Evolutionary conservation across 2,888 invertebrate species (phyloP), one percentile per base, ranked within the genome.

Genomic region (Rapana venosa): DNA sequence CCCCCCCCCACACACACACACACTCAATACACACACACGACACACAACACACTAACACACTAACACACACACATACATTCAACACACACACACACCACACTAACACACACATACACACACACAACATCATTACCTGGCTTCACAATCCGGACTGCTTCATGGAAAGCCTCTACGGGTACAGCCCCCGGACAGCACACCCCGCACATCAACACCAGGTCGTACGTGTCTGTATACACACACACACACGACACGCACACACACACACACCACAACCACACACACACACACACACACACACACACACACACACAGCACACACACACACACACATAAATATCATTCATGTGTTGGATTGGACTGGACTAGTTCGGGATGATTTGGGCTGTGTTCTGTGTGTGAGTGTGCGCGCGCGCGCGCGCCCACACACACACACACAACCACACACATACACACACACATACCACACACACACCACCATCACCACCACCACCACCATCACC

Each of bases 141-240:
- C 17, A 86, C 22, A 56, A 89, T 87, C 13, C 89, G 36, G 35
- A 89, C 61, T 26, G 79, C 85, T 26, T 89, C 89, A 61, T 79
- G 20, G 35, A 89, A 89, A 15, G 89, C 89, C 13, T 86, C 86
- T 61, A 87, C 86, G 22, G 58, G 79, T 11, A 89, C 58, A n/a
- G 89, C 89, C 22, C 89, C 89, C 5, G 89, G 89, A 0, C 86
- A 77, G 35, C 84, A 89, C 22, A 84, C 84, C 0, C 85, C 84
- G 35, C 89, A 85, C 89, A 88, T 88, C 35, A 88, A 17, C 30
- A 88, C 17, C 30, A 83, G 61, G 61, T 88, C 88, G 83, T 88
- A 88, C 20, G 88, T 36, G 36, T 88, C 88, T 88, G 88, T 36
- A 86, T n/a, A 47, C 47, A 47, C 47, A 47, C 47, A 47, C 47